A percentile compares a stretch with the other conserved stretches of the same genome.
These are phyloP conservation scores for Tenthredo amoena DNA, from an alignment of 2,888 invertebrate genomes.

Conservation along the genomic window DNA sequence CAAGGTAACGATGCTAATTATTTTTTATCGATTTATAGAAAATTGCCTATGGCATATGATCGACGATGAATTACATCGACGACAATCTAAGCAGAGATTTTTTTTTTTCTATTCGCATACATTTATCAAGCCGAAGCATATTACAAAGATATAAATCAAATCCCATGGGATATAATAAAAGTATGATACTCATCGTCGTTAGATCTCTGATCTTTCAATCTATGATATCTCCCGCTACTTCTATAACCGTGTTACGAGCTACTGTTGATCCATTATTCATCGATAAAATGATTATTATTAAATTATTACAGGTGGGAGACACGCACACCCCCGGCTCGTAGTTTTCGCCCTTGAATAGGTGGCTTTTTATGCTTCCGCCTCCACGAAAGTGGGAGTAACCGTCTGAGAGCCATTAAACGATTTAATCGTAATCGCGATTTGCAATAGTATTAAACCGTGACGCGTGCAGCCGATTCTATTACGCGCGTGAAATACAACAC, in stretches of 20 bases:
- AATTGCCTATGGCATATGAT: too few species aligned
- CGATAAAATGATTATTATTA: slow-evolving; percentile 12
- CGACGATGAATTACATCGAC: not conserved
- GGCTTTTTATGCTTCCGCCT: slow-evolving; percentile 33
- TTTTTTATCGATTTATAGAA: too few species aligned
- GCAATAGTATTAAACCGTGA: not conserved
- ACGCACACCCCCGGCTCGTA: slow-evolving; percentile 36
- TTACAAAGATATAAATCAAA: not conserved
- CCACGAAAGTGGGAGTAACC: not conserved
- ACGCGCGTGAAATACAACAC: not conserved
- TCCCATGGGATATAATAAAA: not conserved
- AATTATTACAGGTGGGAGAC: slow-evolving; percentile 32
- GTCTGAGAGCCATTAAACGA: slow-evolving; percentile 7
- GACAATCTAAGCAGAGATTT: not conserved
- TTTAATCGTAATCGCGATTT: slow-evolving; percentile 17
- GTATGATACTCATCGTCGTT: not conserved
- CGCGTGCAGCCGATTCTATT: not conserved
- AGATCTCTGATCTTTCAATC: not conserved
- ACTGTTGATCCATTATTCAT: slow-evolving; percentile 40
- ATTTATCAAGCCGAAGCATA: not conserved
- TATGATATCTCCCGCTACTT: not conserved
- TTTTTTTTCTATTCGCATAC: not conserved
- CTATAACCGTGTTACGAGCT: not conserved
- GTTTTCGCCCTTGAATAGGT: slow-evolving; percentile 30
- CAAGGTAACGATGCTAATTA: too few species aligned